A percentile compares a stretch with the other conserved stretches of the same genome.
Conservation (phyloP, 2,797 vertebrate genomes). For the Cheirogaleus major region DNA sequence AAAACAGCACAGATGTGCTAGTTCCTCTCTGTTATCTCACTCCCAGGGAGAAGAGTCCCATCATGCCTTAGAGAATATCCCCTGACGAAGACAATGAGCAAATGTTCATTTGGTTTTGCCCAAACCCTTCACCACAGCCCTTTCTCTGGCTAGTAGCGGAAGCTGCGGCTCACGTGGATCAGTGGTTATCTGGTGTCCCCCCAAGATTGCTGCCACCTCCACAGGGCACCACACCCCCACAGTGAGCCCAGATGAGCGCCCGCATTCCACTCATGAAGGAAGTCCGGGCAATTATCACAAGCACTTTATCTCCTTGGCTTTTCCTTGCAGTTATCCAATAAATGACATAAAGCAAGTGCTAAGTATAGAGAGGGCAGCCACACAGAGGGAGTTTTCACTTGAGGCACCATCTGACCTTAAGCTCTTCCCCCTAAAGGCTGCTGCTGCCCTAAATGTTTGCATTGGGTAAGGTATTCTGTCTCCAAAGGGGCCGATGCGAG, state of each 20-base stretch:
- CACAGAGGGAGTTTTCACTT: not conserved
- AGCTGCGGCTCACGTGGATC: conserved; percentile 86
- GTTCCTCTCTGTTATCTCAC: not conserved
- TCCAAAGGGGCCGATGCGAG: not conserved
- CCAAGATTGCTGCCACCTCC: conserved; percentile 87
- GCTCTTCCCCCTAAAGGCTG: not conserved
- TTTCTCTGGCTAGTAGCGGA: conserved; percentile 81
- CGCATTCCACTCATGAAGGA: not conserved
- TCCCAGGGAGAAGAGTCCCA: not conserved
- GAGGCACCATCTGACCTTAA: not conserved
- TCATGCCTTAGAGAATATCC: conserved; percentile 70
- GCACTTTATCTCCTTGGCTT: not conserved
- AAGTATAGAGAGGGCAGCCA: not conserved
- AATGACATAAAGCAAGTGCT: not conserved
- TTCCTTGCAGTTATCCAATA: not conserved
- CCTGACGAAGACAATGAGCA: conserved; percentile 88
- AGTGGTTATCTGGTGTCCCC: conserved; percentile 85
- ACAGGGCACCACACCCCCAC: not conserved
- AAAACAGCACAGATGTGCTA: not conserved
- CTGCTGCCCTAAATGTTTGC: not conserved
- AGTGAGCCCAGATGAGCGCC: not conserved
- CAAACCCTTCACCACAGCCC: conserved; percentile 58
- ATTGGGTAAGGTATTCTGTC: not conserved
- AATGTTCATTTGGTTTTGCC: conserved; percentile 84
- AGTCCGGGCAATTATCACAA: not conserved